phyloP scores from a whole-genome alignment of 2,797 vertebrate species.

The Fistularia commersonii region DNA sequence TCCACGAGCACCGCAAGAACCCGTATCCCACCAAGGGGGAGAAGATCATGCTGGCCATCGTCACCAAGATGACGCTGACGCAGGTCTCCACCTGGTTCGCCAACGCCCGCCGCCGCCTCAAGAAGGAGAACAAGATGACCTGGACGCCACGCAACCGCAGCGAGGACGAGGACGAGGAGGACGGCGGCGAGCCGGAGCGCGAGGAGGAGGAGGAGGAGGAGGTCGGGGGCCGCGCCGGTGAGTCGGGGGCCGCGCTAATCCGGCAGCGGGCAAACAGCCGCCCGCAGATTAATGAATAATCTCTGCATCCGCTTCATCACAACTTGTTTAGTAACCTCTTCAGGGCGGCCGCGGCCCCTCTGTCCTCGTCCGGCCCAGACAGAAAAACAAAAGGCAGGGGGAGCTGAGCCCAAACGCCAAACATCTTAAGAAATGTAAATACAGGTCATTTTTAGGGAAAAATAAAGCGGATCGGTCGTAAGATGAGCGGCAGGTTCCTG shows the following conservation, averaged over 20 bases:
- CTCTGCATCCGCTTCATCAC: no score
- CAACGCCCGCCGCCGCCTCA: slow-evolving; percentile 80
- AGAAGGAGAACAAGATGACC: slow-evolving; percentile 87
- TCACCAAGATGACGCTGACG: slow-evolving; percentile 83
- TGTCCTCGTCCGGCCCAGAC: no score
- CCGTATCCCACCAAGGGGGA: slow-evolving; percentile 83
- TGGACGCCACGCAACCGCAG: slow-evolving; percentile 87
- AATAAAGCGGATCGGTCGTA: no score
- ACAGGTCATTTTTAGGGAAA: no score
- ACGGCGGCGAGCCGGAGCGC: slow-evolving; percentile 87
- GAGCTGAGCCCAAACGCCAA: no score
- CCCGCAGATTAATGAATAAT: no score
- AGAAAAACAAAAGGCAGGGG: no score
- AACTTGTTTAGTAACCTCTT: no score
- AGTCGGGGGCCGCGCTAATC: slow-evolving; percentile 6
- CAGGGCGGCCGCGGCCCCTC: no score
- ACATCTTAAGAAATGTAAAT: no score
- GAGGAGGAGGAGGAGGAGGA: slow-evolving; percentile 82
- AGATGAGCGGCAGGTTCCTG: no score
- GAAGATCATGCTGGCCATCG: slow-evolving; percentile 84
- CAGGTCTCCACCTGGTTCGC: slow-evolving; percentile 87
- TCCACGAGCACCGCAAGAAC: slow-evolving; percentile 82
- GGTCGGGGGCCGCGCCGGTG: slow-evolving; percentile 69
- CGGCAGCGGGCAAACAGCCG: background rate
- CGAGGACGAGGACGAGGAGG: slow-evolving; percentile 92